Evolutionary conservation across 1,140 invertebrate species (phyloP).

Genomic region (Phenacoccus solenopsis): DNA sequence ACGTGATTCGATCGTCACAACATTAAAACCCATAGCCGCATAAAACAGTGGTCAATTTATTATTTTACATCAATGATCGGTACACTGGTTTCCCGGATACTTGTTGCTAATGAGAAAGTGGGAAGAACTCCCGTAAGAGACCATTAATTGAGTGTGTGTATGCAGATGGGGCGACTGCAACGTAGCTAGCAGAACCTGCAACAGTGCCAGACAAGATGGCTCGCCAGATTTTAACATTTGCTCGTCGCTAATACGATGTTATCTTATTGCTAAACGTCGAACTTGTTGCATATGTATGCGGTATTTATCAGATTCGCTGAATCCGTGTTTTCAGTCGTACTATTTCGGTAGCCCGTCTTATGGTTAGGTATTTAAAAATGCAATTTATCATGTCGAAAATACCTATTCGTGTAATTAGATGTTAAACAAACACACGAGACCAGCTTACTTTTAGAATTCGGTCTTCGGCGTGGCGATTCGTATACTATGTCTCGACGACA

Average conservation of each 20-base stretch:
- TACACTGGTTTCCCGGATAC: slow-evolving; percentile 6
- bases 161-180: too few species aligned
- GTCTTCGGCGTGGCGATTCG: too few species aligned
- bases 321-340: too few species aligned
- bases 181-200: too few species aligned
- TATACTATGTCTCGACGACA: background rate
- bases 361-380: background rate
- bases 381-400: background rate
- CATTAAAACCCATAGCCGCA: too few species aligned
- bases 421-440: background rate
- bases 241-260: slow-evolving; percentile 10
- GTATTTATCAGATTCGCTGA: slow-evolving; percentile 4
- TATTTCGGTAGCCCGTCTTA: background rate
- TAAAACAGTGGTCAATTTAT: slow-evolving; percentile 8
- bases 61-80: slow-evolving; percentile 13
- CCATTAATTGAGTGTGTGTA: slow-evolving; percentile 14
- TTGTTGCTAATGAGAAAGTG: slow-evolving; percentile 15
- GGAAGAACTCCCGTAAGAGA: slow-evolving; percentile 15
- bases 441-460: too few species aligned
- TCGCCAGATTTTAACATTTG: slow-evolving; percentile 13
- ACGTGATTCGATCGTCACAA: too few species aligned
- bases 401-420: background rate
- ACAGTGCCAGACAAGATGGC: slow-evolving; percentile 12
- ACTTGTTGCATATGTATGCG: slow-evolving; percentile 13
- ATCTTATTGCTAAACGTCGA: slow-evolving; percentile 11